Evolutionary conservation across 2,888 invertebrate genomes (phyloP), one percentile per base, ranked within the genome.

Genomic region (Cephonodes hylas): DNA sequence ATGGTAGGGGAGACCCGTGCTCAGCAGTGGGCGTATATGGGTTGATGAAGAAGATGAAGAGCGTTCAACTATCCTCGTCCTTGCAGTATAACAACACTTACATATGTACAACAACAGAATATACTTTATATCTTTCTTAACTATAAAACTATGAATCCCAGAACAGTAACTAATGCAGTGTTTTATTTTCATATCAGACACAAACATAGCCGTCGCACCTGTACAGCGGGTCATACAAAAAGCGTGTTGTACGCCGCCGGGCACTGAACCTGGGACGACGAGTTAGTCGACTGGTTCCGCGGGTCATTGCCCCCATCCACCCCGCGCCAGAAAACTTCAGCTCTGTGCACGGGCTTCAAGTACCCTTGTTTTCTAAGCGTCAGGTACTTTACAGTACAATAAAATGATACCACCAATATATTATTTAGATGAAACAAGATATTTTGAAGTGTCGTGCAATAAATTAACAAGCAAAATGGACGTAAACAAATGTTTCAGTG

Each of bases 221-320:
- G 38, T 13, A 27, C 46, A 27, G 8, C 31, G 27, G 18, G 15
- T 10, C 18, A 25, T 53, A 53, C 53, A 53, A 53, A 53, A 53
- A 31, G 53, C 18, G 53, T 53, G 53, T n/a, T n/a, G 23, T 53
- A 27, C 18, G 31, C 18, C 31, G 53, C 53, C 53, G 53, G 53
- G 31, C 53, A 27, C 53, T 53, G 31, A 53, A 53, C 53, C 53
- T 53, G 53, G 15, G 53, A 27, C 48, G 48, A 25, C 53, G 27
- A 53, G 69, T 67, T 56, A 59, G 66, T 70, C 68, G 77, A 81
- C 82, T 70, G 79, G 80, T 80, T 81, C 67, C 64, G 67, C 64
- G 72, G 79, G 79, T 81, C 82, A 69, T 75, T 77, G 66, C 70
- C 80, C 82, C 65, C 71, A 64, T 15, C 53, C 59, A 64, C 62